A percentile compares a stretch with the other conserved stretches of the same genome.
Conservation (phyloP, 2,888 invertebrate species). For the Maniola hyperantus region DNA sequence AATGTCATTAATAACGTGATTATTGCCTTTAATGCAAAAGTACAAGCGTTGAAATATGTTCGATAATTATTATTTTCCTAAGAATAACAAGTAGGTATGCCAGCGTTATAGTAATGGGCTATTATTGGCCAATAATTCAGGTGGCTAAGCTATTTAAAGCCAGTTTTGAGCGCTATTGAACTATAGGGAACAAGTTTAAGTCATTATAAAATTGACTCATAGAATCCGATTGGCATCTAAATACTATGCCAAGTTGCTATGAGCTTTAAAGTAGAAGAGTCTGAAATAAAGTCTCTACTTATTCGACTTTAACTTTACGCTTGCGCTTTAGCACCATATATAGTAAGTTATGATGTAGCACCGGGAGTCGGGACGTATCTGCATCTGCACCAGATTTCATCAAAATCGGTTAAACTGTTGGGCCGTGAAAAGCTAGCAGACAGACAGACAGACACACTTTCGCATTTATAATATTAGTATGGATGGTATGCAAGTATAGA, state of each 20-base stretch:
- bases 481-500: too few relatives aligned
- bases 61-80: conserved; percentile 28
- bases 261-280: too few relatives aligned
- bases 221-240: background rate
- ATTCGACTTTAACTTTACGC: too few relatives aligned
- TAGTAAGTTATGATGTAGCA: too few relatives aligned
- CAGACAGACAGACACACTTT: too few relatives aligned
- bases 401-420: too few relatives aligned
- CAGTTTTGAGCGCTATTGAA: conserved; percentile 10
- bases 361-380: too few relatives aligned
- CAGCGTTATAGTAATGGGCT: conserved; percentile 48
- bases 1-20: conserved; percentile 10
- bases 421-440: too few relatives aligned
- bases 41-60: conserved; percentile 30
- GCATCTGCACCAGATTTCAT: too few relatives aligned
- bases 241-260: background rate
- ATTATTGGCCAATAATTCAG: conserved; percentile 49
- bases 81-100: conserved; percentile 26
- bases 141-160: conserved; percentile 20
- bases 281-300: too few relatives aligned
- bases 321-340: too few relatives aligned
- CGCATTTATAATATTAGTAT: too few relatives aligned
- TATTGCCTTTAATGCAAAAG: conserved; percentile 21
- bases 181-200: background rate
- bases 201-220: background rate